phyloP scores from a whole-genome alignment of 2,888 invertebrate species.

The Fragum fragum region DNA sequence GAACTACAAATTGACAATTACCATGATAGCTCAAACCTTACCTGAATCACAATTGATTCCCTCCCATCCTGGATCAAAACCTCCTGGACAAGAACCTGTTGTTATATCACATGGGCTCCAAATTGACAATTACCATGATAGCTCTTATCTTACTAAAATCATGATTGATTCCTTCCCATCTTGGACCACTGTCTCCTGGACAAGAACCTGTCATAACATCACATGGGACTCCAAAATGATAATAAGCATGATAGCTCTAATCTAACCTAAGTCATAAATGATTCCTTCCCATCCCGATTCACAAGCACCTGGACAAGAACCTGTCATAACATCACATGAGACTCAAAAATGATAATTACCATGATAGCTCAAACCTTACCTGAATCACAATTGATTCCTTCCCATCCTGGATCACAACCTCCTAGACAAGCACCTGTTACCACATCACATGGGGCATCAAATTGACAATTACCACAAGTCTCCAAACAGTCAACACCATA shows the following conservation, averaged over 20 bases:
- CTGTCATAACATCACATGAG: conserved; percentile 13
- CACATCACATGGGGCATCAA: conserved; percentile 18
- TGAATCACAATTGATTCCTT: conserved; percentile 20
- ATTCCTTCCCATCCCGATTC: conserved; percentile 22
- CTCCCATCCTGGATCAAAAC: conserved; percentile 24
- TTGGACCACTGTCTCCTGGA: conserved; percentile 11
- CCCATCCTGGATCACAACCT: conserved; percentile 24
- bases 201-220: conserved; percentile 8
- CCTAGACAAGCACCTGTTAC: conserved; percentile 14
- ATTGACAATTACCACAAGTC: conserved; percentile 10
- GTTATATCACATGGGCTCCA: background rate
- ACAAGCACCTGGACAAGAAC: conserved; percentile 15
- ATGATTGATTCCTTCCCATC: conserved; percentile 20
- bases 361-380: background rate
- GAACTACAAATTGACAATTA: no score
- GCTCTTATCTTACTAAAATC: background rate
- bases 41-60: conserved; percentile 14
- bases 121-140: background rate
- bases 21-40: background rate
- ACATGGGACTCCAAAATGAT: conserved; percentile 13
- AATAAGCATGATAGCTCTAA: background rate
- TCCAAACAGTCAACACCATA: background rate
- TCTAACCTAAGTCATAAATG: conserved; percentile 13
- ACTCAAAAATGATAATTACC: background rate
- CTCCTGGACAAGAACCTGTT: conserved; percentile 9